Evolutionary conservation across 2,113 vertebrate species (phyloP).

Genomic region (Eupsittula cactorum): DNA sequence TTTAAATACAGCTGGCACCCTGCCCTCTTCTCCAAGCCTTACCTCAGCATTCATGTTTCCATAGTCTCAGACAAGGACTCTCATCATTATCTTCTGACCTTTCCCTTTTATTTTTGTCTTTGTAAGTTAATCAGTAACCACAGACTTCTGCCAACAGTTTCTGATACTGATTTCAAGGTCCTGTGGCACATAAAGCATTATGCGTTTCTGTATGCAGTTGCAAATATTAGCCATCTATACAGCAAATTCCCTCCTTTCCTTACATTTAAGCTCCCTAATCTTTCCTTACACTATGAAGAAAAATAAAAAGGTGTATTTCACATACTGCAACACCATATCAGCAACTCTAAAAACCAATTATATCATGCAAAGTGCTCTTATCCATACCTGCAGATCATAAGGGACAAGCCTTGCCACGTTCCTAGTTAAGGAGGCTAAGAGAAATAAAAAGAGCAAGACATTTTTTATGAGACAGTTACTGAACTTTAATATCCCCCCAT

Average conservation of each 20-base stretch:
- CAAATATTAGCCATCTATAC: background rate
- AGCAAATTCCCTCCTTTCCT: background rate
- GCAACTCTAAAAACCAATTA: background rate
- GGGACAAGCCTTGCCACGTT: background rate
- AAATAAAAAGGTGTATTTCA: background rate
- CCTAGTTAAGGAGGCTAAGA: background rate
- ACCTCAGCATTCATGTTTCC: background rate
- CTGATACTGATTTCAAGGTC: background rate
- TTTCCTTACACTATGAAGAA: rapidly evolving
- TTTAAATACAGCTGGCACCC: background rate
- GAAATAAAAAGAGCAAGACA: background rate
- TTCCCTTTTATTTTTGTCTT: background rate
- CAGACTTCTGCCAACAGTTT: background rate
- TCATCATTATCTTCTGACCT: background rate
- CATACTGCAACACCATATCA: background rate
- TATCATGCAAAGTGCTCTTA: background rate
- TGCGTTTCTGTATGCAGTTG: too few relatives aligned
- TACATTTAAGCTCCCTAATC: background rate
- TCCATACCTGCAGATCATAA: background rate
- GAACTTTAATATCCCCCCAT: background rate
- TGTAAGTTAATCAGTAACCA: constrained; percentile 15
- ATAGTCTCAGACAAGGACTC: background rate
- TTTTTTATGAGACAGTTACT: constrained; percentile 13
- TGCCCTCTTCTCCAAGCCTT: background rate
- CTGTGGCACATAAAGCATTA: background rate